phyloP scores from a whole-genome alignment of 2,888 invertebrate species.

The Acleris emargana region DNA sequence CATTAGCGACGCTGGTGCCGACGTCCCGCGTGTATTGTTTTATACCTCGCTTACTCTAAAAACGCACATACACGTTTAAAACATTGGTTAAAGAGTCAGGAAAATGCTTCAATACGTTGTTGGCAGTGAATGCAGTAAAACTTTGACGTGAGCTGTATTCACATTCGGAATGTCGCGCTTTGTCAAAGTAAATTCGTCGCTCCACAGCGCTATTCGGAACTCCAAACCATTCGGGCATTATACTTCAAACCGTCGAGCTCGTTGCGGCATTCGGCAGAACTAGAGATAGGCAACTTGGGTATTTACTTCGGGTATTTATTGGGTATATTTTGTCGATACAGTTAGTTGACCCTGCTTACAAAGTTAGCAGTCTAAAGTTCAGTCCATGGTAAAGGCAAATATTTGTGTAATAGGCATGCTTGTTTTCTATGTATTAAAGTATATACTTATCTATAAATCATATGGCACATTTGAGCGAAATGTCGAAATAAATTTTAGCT shows the following conservation, averaged over 20 bases:
- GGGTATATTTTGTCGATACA: background rate
- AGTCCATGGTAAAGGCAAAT: too few species aligned
- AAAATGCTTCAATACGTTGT: background rate
- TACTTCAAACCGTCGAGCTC: background rate
- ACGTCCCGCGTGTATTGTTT: too few species aligned
- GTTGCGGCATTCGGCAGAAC: background rate
- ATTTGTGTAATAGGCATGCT: too few species aligned
- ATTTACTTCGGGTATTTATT: background rate
- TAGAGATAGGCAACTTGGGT: background rate
- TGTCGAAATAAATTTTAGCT: too few species aligned
- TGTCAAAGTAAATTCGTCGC: constrained; percentile 12
- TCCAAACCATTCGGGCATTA: background rate
- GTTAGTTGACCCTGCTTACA: background rate
- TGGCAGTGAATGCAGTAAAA: background rate
- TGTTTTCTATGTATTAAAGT: too few species aligned
- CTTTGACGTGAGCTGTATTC: constrained; percentile 19
- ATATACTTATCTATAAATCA: too few species aligned
- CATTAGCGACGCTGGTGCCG: too few species aligned
- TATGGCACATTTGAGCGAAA: too few species aligned
- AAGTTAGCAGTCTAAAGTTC: too few species aligned
- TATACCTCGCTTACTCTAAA: too few species aligned
- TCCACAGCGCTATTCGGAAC: constrained; percentile 6
- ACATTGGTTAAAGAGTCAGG: too few species aligned
- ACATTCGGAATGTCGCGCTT: constrained; percentile 5
- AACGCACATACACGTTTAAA: too few species aligned